A percentile compares a stretch with the other conserved stretches of the same genome.
Conservation (phyloP, 2,113 vertebrate genomes). For the Emydocephalus ijimae region DNA sequence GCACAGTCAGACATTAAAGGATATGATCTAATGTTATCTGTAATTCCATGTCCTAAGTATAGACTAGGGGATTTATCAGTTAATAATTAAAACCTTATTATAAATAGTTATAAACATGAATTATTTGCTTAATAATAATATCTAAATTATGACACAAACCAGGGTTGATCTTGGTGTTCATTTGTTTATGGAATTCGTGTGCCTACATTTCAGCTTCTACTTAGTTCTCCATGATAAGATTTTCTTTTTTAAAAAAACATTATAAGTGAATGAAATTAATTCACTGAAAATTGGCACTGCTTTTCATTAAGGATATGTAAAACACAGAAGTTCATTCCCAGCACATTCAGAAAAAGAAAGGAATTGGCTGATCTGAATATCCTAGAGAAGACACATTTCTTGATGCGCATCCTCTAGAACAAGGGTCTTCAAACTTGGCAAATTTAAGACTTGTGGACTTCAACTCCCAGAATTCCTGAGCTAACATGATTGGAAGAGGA, state of each 20-base stretch:
- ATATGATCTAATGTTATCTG: neutral
- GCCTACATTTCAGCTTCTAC: neutral
- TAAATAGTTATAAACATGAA: neutral
- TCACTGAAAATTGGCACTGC: neutral
- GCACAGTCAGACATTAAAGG: neutral
- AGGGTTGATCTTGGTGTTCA: neutral
- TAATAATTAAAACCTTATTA: neutral
- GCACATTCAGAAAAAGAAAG: neutral
- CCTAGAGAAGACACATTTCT: neutral
- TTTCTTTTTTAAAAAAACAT: neutral
- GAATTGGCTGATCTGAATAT: neutral
- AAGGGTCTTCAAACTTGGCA: too few species aligned
- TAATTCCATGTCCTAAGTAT: neutral
- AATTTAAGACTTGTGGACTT: too few species aligned
- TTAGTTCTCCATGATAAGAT: neutral
- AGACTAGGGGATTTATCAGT: neutral
- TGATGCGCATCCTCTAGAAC: neutral
- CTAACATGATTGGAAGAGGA: too few species aligned
- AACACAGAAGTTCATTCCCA: neutral
- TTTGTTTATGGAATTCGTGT: neutral
- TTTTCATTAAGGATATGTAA: neutral
- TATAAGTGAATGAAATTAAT: neutral
- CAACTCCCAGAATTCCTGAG: too few species aligned
- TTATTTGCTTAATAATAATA: neutral
- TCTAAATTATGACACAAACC: neutral